Evolutionary conservation across 1,140 invertebrate genomes (phyloP), one percentile per base, ranked within the genome.

Genomic region (Drosophila kurseongensis): DNA sequence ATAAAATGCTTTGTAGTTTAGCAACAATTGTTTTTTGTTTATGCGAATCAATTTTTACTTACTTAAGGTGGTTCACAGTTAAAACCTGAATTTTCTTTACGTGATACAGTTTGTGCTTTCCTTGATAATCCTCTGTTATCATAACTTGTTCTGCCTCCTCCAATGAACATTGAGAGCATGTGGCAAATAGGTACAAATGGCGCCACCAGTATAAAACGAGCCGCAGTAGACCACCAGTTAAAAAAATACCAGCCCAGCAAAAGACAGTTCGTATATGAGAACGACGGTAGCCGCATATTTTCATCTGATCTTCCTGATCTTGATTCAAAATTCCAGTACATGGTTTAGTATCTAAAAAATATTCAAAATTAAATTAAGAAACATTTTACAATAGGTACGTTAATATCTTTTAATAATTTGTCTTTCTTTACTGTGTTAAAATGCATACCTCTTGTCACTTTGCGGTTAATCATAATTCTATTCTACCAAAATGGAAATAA

Each of bases 121-220:
- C 95, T 91, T 96, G 95, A 92, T 95, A 96, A 92, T 94, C 94
- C 91, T 96, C 96, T 92, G 96, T 94, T 69, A 98, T 94, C 13
- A 98, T 92, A 45, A 98, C 94, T 91, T 95, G 95, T 18, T 96
- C 95, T 0, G 97, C 97, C n/a, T 93, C 84, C 45, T 94, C 93
- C 35, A 98, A 93, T 40, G 94, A 91, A 84, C 96, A 97, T 72
- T 93, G 93, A 23, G 91, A 92, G 82, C 97, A 96, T 1, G 96
- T 97, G 2, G 95, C 94, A 60, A 96, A 95, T 16, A 98, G 93
- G 79, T 95, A 94, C 93, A 96, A 95, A 54, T 95, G 95, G 0
- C 97, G 97, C 92, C 95, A 96, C 97, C 97, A 98, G 91, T 98
- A 96, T 91, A 97, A 96, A 41, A 98, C 88, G 36, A 98, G 93